Evolutionary conservation across 2,888 invertebrate species (phyloP).

Genomic region (Drosophila mettleri): DNA sequence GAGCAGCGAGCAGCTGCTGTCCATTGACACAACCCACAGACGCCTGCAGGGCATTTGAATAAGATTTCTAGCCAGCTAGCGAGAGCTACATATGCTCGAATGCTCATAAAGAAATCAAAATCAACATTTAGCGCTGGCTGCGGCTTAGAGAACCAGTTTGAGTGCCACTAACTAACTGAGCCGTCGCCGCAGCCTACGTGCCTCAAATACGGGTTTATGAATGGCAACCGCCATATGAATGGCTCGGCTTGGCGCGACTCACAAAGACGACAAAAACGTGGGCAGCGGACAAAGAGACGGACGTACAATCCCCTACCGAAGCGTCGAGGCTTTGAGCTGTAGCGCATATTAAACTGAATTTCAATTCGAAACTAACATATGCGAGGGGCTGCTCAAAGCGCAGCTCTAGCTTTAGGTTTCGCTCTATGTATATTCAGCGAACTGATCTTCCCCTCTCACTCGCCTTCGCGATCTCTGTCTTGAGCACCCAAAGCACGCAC

Average conservation of each 20-base stretch:
- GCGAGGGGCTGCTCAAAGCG: constrained; percentile 6
- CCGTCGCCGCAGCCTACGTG: constrained; percentile 69
- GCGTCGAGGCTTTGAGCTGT: constrained; percentile 39
- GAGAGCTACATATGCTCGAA: constrained; percentile 42
- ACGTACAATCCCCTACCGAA: constrained; percentile 25
- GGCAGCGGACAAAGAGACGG: constrained; percentile 28
- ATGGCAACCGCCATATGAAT: constrained; percentile 72
- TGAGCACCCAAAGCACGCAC: constrained; percentile 66
- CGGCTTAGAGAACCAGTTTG: constrained; percentile 52
- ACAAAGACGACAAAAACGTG: constrained; percentile 48
- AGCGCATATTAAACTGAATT: constrained; percentile 70
- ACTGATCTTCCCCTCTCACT: constrained; percentile 3
- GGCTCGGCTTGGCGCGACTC: constrained; percentile 39
- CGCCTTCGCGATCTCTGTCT: constrained; percentile 18
- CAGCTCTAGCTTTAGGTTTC: constrained; percentile 22
- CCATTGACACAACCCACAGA: constrained; percentile 44
- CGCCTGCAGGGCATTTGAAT: constrained; percentile 57
- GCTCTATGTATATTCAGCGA: constrained; percentile 4
- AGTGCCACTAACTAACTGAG: constrained; percentile 71
- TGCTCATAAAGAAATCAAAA: constrained; percentile 72
- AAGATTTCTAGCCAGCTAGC: constrained; percentile 39
- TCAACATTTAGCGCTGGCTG: constrained; percentile 40
- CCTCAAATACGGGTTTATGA: constrained; percentile 75
- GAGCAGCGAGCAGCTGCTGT: constrained; percentile 7
- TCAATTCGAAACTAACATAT: constrained; percentile 47